Percentiles rank a stretch among this genome's conserved stretches.
phyloP scores from a whole-genome alignment of 2,888 invertebrate genomes.

The Vandiemenella viatica region DNA sequence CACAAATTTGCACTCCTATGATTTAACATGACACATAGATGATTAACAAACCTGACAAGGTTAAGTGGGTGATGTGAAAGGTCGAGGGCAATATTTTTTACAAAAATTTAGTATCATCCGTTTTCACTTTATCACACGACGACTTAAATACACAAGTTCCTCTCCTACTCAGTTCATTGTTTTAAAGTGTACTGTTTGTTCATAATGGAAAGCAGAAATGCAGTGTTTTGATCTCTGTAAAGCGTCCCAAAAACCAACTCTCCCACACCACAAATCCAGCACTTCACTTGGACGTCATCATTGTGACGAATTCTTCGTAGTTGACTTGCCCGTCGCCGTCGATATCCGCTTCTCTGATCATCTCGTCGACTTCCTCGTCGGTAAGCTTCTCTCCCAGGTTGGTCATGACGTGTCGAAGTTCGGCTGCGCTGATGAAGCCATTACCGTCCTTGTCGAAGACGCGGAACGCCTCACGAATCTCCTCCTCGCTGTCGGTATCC shows the following conservation, averaged over 20 bases:
- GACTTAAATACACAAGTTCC: not conserved
- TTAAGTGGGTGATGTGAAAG: not conserved
- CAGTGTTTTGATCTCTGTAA: not conserved
- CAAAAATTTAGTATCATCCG: not conserved
- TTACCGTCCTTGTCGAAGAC: slow-evolving; percentile 44
- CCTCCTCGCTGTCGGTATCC: slow-evolving; percentile 41
- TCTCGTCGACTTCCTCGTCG: slow-evolving; percentile 42
- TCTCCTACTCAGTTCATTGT: not conserved
- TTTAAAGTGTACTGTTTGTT: not conserved
- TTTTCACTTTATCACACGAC: not conserved
- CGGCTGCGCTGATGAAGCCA: slow-evolving; percentile 41
- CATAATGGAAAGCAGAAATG: not conserved
- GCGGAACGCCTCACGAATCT: slow-evolving; percentile 40
- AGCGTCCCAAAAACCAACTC: not conserved
- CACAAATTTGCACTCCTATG: not conserved
- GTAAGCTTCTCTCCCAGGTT: slow-evolving; percentile 44
- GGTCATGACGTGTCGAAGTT: slow-evolving; percentile 42
- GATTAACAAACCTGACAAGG: not conserved
- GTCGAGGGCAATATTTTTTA: not conserved
- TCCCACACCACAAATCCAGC: not conserved
- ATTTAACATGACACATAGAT: not conserved
- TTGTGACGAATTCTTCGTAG: not conserved
- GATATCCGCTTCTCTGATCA: slow-evolving; percentile 38
- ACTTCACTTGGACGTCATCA: not conserved
- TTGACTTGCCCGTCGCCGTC: not conserved